Conservation (phyloP, 2,888 invertebrate genomes). For the Mellilla xanthometata region DNA sequence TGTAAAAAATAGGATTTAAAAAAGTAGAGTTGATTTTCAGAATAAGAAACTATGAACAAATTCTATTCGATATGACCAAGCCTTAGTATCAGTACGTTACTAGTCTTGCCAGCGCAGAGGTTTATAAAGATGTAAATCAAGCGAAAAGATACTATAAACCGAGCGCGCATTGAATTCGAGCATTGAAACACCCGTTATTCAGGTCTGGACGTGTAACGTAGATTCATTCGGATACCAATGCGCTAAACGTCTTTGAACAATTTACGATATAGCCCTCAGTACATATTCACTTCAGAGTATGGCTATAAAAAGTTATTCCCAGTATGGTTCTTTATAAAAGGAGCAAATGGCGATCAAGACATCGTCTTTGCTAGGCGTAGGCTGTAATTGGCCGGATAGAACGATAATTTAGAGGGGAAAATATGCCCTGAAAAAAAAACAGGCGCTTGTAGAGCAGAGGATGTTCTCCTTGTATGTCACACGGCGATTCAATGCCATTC, state of each 20-base stretch:
- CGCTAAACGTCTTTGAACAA: constrained; percentile 43
- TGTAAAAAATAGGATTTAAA: too few relatives aligned
- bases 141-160: constrained; percentile 35
- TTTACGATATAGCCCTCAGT: constrained; percentile 45
- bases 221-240: constrained; percentile 38
- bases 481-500: background rate
- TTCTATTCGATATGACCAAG: too few relatives aligned
- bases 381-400: constrained; percentile 8
- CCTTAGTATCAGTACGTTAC: background rate
- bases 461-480: background rate
- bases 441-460: background rate
- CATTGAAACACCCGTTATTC: constrained; percentile 39
- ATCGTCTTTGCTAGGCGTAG: constrained; percentile 31
- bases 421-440: background rate
- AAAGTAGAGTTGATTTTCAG: too few relatives aligned
- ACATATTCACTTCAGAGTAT: constrained; percentile 36
- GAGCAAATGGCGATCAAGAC: constrained; percentile 41
- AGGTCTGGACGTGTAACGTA: constrained; percentile 39
- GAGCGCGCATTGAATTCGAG: constrained; percentile 41
- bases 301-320: constrained; percentile 49
- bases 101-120: constrained; percentile 2
- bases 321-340: constrained; percentile 31
- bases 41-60: too few relatives aligned
- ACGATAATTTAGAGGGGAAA: constrained; percentile 1
- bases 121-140: constrained; percentile 21